These are phyloP conservation scores for Platalea minor DNA, from an alignment of 2,797 vertebrate genomes.

Conservation along the genomic window DNA sequence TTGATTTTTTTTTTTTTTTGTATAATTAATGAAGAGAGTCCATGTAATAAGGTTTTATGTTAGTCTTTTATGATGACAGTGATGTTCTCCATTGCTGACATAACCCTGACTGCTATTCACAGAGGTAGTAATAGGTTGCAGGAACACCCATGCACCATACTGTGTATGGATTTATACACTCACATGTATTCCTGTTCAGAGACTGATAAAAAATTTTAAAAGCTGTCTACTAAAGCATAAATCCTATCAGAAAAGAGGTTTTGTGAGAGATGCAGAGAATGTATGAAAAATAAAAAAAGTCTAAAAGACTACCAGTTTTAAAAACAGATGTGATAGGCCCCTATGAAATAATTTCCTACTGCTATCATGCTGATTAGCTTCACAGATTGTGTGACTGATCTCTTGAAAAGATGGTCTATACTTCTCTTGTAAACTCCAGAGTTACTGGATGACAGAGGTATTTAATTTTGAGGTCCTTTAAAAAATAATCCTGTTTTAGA, in stretches of 20 bases:
- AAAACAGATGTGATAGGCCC: slow-evolving; percentile 4
- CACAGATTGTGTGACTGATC: background rate
- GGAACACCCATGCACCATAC: background rate
- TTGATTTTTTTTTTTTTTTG: background rate
- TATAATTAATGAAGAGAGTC: background rate
- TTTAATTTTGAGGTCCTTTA: background rate
- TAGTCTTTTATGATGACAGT: background rate
- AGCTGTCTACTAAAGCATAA: background rate
- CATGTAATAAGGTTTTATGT: background rate
- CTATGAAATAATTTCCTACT: slow-evolving; percentile 11
- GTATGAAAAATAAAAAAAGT: background rate
- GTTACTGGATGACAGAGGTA: background rate
- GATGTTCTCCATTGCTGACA: background rate
- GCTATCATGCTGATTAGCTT: background rate
- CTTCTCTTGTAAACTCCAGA: background rate
- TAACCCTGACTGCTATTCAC: background rate
- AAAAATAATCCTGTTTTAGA: background rate
- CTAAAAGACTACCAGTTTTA: background rate
- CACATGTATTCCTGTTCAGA: background rate
- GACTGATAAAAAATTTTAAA: background rate
- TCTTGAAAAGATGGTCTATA: slow-evolving; percentile 19
- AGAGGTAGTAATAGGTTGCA: background rate
- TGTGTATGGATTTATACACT: background rate
- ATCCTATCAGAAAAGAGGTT: background rate
- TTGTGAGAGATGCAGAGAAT: background rate